Base-by-base conservation (phyloP, 2,797 vertebrate species). In the Clarias laeviceps region DNA sequence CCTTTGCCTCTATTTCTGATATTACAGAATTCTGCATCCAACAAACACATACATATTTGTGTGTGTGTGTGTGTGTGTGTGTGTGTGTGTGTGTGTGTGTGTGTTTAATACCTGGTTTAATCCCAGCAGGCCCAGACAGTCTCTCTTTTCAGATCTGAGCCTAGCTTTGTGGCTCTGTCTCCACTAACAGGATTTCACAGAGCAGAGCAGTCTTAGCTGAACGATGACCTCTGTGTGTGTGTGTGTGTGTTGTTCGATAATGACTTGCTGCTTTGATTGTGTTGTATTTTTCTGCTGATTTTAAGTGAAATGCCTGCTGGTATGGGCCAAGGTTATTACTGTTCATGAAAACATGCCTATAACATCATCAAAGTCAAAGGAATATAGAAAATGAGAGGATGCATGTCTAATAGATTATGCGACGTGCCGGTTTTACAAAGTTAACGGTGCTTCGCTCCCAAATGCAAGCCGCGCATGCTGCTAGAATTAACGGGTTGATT, bases 161-260 rank as follows among this genome's bases (percentile, higher is more conserved):
- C 81, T 80, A 84, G 79, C 82, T 86, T 88, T 89, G 88, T 90
- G 88, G 76, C 84, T 84, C 82, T 78, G 82, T 56, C 76, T 78
- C 61, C 29, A 11, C 84, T 88, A 89, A 88, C 85, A 87, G 87
- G 87, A 90, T 90, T 90, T 86, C 80, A 81, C 82, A 87, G 85
- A 90, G 86, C 85, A 87, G 80, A 85, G 65, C 86, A 85, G 86
- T 65, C 82, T 88, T 81, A 78, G 70, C 72, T 77, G 79, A 86
- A 85, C 80, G 76, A 79, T 79, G 76, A 79, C 76, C 57, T 76
- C 54, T 68, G 70, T 82, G 80, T 82, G 80, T 82, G 62, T 66
- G 77, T 79, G 34, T 68, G 66, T 73, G 62, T 59, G 29, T 37
- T 61, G 56, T 78, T 24, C 37, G 76, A 77, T 81, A 68, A 82